phyloP scores from a whole-genome alignment of 2,888 invertebrate species.

The Desoria tigrina region DNA sequence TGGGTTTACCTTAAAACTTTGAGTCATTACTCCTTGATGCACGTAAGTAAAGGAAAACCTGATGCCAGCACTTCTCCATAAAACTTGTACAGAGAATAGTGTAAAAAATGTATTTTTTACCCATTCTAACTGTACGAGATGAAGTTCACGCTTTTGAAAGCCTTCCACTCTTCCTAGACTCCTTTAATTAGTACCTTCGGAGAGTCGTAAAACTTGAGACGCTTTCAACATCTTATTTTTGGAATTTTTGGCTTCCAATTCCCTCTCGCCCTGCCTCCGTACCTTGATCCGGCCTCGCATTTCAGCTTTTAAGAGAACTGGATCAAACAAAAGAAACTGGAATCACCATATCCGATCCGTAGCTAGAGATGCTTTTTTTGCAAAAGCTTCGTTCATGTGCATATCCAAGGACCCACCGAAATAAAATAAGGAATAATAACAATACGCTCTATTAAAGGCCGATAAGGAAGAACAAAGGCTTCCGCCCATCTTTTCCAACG shows the following conservation, averaged over 20 bases:
- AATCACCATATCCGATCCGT: too few relatives aligned
- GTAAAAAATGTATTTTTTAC: not conserved
- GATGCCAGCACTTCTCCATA: not conserved
- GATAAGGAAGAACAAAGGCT: conserved; percentile 11
- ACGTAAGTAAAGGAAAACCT: too few relatives aligned
- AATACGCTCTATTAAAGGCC: not conserved
- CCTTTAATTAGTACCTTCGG: conserved; percentile 13
- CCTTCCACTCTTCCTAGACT: not conserved
- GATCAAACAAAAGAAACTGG: too few relatives aligned
- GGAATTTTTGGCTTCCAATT: conserved; percentile 5
- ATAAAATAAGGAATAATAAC: too few relatives aligned
- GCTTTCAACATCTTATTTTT: conserved; percentile 19
- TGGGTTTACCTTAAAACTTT: too few relatives aligned
- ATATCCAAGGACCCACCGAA: too few relatives aligned
- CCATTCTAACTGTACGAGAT: conserved; percentile 13
- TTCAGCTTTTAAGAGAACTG: too few relatives aligned
- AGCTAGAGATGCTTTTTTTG: too few relatives aligned
- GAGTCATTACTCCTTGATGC: too few relatives aligned
- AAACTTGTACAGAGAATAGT: not conserved
- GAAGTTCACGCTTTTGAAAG: conserved; percentile 15
- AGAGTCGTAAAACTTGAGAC: conserved; percentile 7
- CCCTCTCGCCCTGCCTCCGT: too few relatives aligned
- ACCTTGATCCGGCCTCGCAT: too few relatives aligned
- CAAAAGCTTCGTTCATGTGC: too few relatives aligned
- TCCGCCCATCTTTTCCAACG: conserved; percentile 5